These are phyloP conservation scores for Sebastes melanostomus DNA, from an alignment of 2,797 vertebrate species.

Conservation along the genomic window DNA sequence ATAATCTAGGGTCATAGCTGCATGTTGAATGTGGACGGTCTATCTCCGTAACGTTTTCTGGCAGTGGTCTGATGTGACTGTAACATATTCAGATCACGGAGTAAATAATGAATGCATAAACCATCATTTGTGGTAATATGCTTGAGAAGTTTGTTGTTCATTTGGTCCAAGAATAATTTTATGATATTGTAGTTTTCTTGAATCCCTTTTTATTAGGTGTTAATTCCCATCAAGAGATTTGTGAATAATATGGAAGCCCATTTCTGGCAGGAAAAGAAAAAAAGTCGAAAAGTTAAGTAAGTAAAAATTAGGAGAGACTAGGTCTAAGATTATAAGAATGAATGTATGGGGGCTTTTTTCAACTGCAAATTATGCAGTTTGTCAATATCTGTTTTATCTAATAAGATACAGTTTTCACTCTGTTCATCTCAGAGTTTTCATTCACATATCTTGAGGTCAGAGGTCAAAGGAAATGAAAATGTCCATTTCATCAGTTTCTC, in stretches of 20 bases:
- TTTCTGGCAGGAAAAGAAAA: background rate
- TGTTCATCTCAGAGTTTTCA: too few species aligned
- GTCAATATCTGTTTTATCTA: too few species aligned
- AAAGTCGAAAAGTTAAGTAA: background rate
- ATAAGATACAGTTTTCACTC: too few species aligned
- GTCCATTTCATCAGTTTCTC: too few species aligned
- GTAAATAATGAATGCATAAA: conserved; percentile 12
- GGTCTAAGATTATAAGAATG: background rate
- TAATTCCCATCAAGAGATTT: background rate
- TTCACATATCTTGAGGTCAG: too few species aligned
- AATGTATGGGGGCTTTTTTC: background rate
- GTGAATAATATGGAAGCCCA: background rate
- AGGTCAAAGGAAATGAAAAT: too few species aligned
- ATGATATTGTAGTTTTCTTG: background rate
- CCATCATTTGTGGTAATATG: conserved; percentile 7
- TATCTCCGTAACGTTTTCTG: conserved; percentile 11
- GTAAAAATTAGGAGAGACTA: background rate
- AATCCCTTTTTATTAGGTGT: conserved; percentile 9
- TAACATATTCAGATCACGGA: background rate
- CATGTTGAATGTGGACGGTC: conserved; percentile 43
- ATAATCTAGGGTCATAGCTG: conserved; percentile 38
- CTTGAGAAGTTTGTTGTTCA: conserved; percentile 1
- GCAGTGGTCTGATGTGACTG: background rate
- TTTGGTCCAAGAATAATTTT: background rate
- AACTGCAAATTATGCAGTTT: too few species aligned